A percentile compares a stretch with the other conserved stretches of the same genome.
phyloP scores from a whole-genome alignment of 2,113 vertebrate genomes.

The Synodontis membranacea region DNA sequence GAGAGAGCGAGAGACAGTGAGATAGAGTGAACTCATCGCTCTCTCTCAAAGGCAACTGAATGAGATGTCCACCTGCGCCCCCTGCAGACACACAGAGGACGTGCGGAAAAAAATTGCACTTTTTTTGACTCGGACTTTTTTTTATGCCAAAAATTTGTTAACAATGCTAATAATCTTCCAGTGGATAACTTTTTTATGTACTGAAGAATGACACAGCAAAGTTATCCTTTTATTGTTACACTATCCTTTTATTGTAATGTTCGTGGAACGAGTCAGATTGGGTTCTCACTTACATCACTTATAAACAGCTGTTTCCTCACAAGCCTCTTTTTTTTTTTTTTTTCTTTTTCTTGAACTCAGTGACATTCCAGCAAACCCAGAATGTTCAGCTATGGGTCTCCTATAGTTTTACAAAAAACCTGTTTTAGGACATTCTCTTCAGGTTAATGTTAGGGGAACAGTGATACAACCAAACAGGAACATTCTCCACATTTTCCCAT shows the following conservation, averaged over 20 bases:
- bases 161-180: too few relatives aligned
- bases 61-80: background rate
- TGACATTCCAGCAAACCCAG: too few relatives aligned
- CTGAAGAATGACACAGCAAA: background rate
- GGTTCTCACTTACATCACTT: background rate
- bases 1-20: background rate
- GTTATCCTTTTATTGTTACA: background rate
- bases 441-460: too few relatives aligned
- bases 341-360: background rate
- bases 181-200: background rate
- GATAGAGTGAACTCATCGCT: background rate
- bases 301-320: too few relatives aligned
- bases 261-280: background rate
- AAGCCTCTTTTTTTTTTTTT: background rate
- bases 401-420: too few relatives aligned
- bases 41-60: background rate
- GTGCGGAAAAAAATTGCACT: too few relatives aligned
- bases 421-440: too few relatives aligned
- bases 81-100: constrained; percentile 9
- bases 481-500: too few relatives aligned
- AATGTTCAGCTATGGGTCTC: too few relatives aligned
- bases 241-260: background rate
- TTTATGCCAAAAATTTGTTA: background rate
- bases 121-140: too few relatives aligned
- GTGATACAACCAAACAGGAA: too few relatives aligned